These are phyloP conservation scores for Labeo rohita DNA, from an alignment of 2,113 vertebrate species.

Conservation along the genomic window DNA sequence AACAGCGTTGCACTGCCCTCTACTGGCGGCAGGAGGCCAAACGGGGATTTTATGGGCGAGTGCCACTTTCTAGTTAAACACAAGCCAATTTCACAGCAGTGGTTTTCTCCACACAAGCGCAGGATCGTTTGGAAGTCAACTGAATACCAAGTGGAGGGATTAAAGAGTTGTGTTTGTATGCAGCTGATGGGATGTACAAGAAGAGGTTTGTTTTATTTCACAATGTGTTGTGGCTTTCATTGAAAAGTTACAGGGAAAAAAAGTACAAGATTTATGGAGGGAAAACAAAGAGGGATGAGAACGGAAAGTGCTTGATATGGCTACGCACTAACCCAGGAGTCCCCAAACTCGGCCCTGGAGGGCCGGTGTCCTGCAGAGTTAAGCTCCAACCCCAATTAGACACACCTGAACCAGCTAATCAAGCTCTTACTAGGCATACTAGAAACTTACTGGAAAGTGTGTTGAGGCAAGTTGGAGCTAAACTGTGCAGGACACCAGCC, in stretches of 20 bases:
- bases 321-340: not conserved
- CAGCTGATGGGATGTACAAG: not conserved
- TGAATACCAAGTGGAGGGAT: conserved; percentile 14
- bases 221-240: not conserved
- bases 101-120: not conserved
- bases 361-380: too few species aligned
- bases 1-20: conserved; percentile 69
- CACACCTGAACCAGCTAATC: too few species aligned
- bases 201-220: not conserved
- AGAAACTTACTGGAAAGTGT: too few species aligned
- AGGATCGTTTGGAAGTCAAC: conserved; percentile 1
- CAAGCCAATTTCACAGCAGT: conserved; percentile 23
- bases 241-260: not conserved
- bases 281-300: not conserved
- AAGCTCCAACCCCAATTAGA: too few species aligned
- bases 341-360: too few species aligned
- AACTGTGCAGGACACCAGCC: too few species aligned
- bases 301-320: not conserved
- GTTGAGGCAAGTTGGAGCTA: too few species aligned
- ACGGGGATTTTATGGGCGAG: not conserved
- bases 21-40: conserved; percentile 55
- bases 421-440: too few species aligned
- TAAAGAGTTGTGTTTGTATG: not conserved
- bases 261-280: not conserved
- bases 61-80: conserved; percentile 8